Evolutionary conservation across 2,888 invertebrate genomes (phyloP), one percentile per base, ranked within the genome.

Genomic region (Lithophane semibrunnea): DNA sequence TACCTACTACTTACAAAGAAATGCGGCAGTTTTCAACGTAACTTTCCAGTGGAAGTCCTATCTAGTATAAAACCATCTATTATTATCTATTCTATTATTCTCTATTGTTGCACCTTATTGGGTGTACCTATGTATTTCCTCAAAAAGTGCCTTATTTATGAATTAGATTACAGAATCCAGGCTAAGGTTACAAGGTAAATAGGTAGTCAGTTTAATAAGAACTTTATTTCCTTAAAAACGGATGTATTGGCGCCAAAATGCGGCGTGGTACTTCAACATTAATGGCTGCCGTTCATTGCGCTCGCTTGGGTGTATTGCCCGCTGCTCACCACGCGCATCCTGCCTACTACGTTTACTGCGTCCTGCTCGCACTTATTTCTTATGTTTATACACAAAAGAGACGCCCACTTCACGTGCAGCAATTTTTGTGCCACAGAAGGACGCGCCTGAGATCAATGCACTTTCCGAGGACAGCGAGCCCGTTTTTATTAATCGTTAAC

Each of bases 391-490:
- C 89, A 90, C 89, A 93, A 95, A 93, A 93, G 95, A 93, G 96
- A 96, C 88, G 90, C 89, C 88, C 82, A 90, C 91, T 94, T 96
- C 94, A 95, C 95, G 93, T 95, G 95, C 96, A 95, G 92, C 94
- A 94, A 96, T 95, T 96, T 96, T 96, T 95, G 95, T 94, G 93
- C 95, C 92, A 92, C 92, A 95, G 95, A 96, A 96, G 96, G 96
- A 96, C 95, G 95, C 94, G 91, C 91, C 91, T 88, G 95, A 96
- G 96, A 96, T 96, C 96, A 96, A 96, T 96, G 96, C 96, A 96
- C 96, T 96, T 96, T 94, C 93, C 94, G 96, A 96, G 96, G 96
- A 96, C 95, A 95, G 93, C 93, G 93, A 92, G 95, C 94, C 92
- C 92, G 94, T 94, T 96, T 95, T 96, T 96, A 95, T 95, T 92